These are phyloP conservation scores for Paradoxurus hermaphroditus DNA, from an alignment of 2,113 vertebrate genomes.

Conservation along the genomic window DNA sequence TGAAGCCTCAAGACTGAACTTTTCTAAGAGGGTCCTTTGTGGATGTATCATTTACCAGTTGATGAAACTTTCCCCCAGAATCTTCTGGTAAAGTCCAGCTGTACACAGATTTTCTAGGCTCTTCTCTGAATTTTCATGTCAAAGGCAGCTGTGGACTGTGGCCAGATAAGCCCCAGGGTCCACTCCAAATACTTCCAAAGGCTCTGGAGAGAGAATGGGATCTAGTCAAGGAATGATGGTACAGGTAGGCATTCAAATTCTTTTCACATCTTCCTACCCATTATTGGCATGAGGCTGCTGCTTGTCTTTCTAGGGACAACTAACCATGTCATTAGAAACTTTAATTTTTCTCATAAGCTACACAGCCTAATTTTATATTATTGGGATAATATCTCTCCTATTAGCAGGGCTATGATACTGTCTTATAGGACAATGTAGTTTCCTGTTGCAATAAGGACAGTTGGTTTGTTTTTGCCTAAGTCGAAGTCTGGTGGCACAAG, in stretches of 20 bases:
- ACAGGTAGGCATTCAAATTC: not conserved
- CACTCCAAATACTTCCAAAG: not conserved
- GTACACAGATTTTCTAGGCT: not conserved
- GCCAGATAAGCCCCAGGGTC: not conserved
- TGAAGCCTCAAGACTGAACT: not conserved
- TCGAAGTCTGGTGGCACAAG: not conserved
- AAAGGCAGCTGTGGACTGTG: not conserved
- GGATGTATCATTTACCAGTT: not conserved
- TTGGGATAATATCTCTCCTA: not conserved
- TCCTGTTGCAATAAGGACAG: not conserved
- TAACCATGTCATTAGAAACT: not conserved
- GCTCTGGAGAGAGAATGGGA: not conserved
- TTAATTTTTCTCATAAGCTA: not conserved
- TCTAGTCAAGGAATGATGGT: not conserved
- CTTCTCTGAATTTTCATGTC: not conserved
- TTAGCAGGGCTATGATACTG: not conserved
- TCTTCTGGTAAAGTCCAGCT: not conserved
- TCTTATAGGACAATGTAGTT: not conserved
- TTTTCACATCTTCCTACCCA: not conserved
- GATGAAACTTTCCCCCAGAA: not conserved
- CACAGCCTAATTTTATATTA: not conserved
- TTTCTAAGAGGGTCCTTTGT: not conserved
- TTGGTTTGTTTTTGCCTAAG: not conserved
- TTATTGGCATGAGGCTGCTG: not conserved
- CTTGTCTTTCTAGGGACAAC: not conserved